Evolutionary conservation across 2,797 vertebrate species (phyloP), one percentile per base, ranked within the genome.

Genomic region (Calcarius lapponicus): DNA sequence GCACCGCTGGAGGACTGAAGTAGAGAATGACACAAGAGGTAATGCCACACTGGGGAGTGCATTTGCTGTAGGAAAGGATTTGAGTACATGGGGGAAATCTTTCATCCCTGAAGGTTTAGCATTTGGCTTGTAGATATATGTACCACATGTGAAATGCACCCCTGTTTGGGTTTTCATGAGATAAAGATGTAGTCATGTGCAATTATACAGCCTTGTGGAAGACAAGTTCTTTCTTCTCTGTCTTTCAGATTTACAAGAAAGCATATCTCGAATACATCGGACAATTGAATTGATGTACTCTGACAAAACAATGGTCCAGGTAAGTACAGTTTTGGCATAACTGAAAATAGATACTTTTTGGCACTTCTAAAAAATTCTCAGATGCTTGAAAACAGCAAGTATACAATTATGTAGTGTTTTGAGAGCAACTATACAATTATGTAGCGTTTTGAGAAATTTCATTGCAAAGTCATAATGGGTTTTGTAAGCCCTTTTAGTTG

Each of bases 201-300:
- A 64, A 6, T 65, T 62, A 26, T 42, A 32, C 73, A 89, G 51
- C 32, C 3, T 73, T 26, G 67, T 78, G 66, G 51, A 95, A 91
- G 29, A 91, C 12, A 60, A 17, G 11, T 74, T 81, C n/a, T 78
- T 84, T 80, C 47, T 86, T 76, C 71, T 13, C 80, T 29, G 95
- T 22, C 66, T 80, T 76, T 94, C 96, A 99, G 99, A 99, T 98
- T 98, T 99, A 62, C 99, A 99, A 97, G 99, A 99, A 95, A 99
- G 99, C 87, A 99, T 99, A 97, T 98, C 98, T 83, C 98, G 99
- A 98, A 99, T 99, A 97, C 99, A 99, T 97, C 98, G 99, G 97
- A 99, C 99, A 88, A 99, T 99, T 90, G 99, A 99, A 31, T 95
- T 99, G 53, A 99, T 99, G 99, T 99, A 99, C 97, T 98, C 99